Conservation (phyloP, 2,888 invertebrate species). For the Mesorhabditis spiculigera region DNA sequence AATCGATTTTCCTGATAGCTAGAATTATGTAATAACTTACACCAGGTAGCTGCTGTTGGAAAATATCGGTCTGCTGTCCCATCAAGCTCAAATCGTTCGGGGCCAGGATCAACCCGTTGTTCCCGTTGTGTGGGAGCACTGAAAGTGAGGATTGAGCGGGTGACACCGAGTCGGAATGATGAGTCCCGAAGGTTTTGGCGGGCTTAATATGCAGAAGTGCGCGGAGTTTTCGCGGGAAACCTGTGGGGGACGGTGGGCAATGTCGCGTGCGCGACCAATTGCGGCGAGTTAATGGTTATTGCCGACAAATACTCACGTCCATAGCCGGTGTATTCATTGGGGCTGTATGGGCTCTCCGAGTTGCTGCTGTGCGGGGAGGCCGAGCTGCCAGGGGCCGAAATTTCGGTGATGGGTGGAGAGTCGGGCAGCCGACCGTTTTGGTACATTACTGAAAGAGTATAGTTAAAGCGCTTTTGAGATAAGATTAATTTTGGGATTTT, state of each 20-base stretch:
- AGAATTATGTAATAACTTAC: conserved; percentile 1
- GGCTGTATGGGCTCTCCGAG: conserved; percentile 53
- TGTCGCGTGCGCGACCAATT: too few species aligned
- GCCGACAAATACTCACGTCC: conserved; percentile 15
- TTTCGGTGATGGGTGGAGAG: conserved; percentile 55
- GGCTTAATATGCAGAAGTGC: too few species aligned
- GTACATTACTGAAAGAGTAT: conserved; percentile 9
- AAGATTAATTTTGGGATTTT: too few species aligned
- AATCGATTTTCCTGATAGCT: background rate
- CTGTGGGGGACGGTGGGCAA: too few species aligned
- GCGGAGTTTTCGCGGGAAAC: too few species aligned
- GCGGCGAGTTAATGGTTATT: too few species aligned
- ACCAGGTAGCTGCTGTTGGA: conserved; percentile 11
- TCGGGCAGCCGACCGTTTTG: conserved; percentile 40
- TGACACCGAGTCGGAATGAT: too few species aligned
- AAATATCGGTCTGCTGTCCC: conserved; percentile 13
- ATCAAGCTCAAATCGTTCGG: conserved; percentile 22
- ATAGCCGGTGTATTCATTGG: conserved; percentile 41
- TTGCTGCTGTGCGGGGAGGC: conserved; percentile 47
- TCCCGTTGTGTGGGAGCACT: conserved; percentile 18
- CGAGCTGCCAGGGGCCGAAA: conserved; percentile 43
- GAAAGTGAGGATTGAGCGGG: conserved; percentile 3
- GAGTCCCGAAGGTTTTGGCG: too few species aligned
- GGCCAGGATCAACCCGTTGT: conserved; percentile 31
- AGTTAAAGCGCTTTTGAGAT: background rate